phyloP scores from a whole-genome alignment of 35 echinoderm and acorn worm genomes.

The Strongylocentrotus purpuratus region DNA sequence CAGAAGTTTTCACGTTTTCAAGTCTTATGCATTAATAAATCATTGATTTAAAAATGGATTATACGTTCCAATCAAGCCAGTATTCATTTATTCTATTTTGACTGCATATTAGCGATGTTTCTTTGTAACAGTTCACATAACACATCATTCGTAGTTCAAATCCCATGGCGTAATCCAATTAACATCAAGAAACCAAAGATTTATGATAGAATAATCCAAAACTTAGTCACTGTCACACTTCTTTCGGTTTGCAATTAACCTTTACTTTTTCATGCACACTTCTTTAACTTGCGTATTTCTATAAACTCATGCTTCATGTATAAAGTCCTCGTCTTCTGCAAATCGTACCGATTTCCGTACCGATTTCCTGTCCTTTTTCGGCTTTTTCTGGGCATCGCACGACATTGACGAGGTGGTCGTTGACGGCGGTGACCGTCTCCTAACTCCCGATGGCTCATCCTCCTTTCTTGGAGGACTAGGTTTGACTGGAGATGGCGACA shows the following conservation, averaged over 20 bases:
- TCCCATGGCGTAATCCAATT: not conserved
- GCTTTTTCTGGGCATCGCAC: not conserved
- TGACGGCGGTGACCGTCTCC: not conserved
- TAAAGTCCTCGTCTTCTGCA: slow-evolving; percentile 35
- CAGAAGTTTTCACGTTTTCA: not conserved
- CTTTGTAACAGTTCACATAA: too few relatives aligned
- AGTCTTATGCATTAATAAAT: too few relatives aligned
- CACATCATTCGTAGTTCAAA: not conserved
- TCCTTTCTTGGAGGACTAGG: not conserved
- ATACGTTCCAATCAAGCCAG: not conserved
- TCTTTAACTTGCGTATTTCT: too few relatives aligned
- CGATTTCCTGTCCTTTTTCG: slow-evolving; percentile 42
- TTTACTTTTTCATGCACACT: not conserved
- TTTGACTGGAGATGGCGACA: not conserved
- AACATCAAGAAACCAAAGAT: not conserved
- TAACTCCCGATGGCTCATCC: not conserved
- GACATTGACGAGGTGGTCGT: not conserved
- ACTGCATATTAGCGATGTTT: too few relatives aligned
- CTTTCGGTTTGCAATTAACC: not conserved
- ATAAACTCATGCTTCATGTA: slow-evolving; percentile 16
- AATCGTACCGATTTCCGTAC: slow-evolving; percentile 60
- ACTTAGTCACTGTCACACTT: not conserved
- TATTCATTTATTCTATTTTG: not conserved
- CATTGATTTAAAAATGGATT: not conserved
- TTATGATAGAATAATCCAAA: not conserved